Conservation (phyloP, 2,888 invertebrate genomes). For the Empis livida region DNA sequence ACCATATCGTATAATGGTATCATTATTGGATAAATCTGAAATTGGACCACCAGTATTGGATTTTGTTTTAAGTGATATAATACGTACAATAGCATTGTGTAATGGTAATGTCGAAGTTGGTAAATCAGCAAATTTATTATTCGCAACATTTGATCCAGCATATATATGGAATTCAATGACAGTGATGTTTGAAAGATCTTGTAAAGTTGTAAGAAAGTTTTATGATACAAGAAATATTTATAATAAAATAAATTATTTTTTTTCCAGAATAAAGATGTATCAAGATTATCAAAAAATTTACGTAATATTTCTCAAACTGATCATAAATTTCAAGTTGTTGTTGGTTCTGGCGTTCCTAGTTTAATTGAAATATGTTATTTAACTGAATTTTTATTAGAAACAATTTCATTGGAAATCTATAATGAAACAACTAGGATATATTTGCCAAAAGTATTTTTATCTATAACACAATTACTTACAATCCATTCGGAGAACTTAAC, state of each 20-base stretch:
- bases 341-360: conserved; percentile 50
- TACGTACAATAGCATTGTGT: conserved; percentile 46
- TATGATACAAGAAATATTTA: conserved; percentile 3
- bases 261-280: conserved; percentile 19
- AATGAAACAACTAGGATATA: conserved; percentile 65
- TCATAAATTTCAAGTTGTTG: conserved; percentile 31
- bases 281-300: conserved; percentile 12
- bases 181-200: conserved; percentile 46
- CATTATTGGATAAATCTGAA: conserved; percentile 74
- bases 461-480: conserved; percentile 48
- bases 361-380: conserved; percentile 58
- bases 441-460: conserved; percentile 59
- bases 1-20: conserved; percentile 67
- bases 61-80: conserved; percentile 63
- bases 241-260: conserved; percentile 10
- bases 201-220: conserved; percentile 27
- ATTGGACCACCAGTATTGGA: conserved; percentile 69
- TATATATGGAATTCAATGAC: conserved; percentile 77
- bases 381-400: conserved; percentile 61
- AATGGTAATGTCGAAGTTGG: conserved; percentile 52
- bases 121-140: conserved; percentile 72
- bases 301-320: conserved; percentile 10
- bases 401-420: conserved; percentile 62
- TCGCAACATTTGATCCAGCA: conserved; percentile 70
- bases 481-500: conserved; percentile 38